These are phyloP conservation scores for Cryptomyrus ogoouensis DNA, from an alignment of 2,113 vertebrate species.

Conservation along the genomic window DNA sequence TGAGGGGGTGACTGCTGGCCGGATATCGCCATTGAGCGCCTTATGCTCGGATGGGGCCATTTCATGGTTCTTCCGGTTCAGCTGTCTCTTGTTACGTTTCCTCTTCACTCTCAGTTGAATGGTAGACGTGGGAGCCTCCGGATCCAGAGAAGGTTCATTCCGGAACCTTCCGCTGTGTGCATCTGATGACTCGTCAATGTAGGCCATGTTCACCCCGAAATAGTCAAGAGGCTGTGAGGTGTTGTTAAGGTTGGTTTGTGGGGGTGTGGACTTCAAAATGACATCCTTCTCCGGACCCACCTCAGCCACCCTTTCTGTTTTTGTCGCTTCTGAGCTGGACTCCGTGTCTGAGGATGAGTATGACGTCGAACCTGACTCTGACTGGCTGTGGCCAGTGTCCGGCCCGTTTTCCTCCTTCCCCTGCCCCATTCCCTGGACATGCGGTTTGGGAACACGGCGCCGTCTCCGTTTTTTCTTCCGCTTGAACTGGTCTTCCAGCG, in stretches of 20 bases:
- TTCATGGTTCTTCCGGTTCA: conserved; percentile 38
- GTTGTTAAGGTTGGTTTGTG: conserved; percentile 19
- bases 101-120: conserved; percentile 44
- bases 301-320: conserved; percentile 54
- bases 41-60: conserved; percentile 29
- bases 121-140: conserved; percentile 23
- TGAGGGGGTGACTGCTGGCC: conserved; percentile 35
- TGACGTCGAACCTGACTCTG: conserved; percentile 50
- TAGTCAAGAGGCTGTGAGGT: conserved; percentile 69
- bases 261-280: conserved; percentile 28
- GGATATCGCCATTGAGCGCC: conserved; percentile 48
- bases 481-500: conserved; percentile 62
- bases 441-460: conserved; percentile 28
- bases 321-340: conserved; percentile 53
- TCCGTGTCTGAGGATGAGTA: conserved; percentile 51
- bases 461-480: conserved; percentile 48
- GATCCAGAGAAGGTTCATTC: conserved; percentile 49
- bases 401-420: conserved; percentile 20
- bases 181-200: conserved; percentile 83
- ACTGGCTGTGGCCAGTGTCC: conserved; percentile 27
- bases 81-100: conserved; percentile 49
- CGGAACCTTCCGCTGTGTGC: conserved; percentile 66
- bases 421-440: conserved; percentile 33
- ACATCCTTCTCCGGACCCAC: conserved; percentile 28
- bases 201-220: conserved; percentile 79